These are phyloP conservation scores for Podilymbus podiceps DNA, from an alignment of 2,113 vertebrate species.

Conservation along the genomic window DNA sequence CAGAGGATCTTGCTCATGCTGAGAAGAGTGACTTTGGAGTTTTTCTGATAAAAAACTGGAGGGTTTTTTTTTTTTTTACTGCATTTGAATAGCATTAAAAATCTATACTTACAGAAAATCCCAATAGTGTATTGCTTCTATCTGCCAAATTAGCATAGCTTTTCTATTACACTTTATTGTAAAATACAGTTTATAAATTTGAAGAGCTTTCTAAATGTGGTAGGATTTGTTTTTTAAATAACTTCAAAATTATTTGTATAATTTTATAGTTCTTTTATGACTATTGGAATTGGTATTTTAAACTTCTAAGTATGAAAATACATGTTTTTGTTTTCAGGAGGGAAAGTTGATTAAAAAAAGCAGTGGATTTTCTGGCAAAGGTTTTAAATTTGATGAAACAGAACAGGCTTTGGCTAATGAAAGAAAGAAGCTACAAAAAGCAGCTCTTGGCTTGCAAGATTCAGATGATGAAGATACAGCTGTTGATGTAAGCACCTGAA, in stretches of 20 bases:
- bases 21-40: not conserved
- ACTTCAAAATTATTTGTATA: not conserved
- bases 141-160: not conserved
- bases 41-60: not conserved
- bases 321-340: conserved; percentile 76
- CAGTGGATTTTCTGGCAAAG: conserved; percentile 98
- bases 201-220: not conserved
- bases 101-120: not conserved
- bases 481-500: conserved; percentile 84
- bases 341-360: conserved; percentile 96
- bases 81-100: not conserved
- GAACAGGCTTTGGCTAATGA: conserved; percentile 97
- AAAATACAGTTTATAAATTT: not conserved
- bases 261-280: not conserved
- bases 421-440: conserved; percentile 96
- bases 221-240: not conserved
- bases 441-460: conserved; percentile 94
- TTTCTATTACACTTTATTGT: not conserved
- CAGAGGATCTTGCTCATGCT: not conserved
- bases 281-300: not conserved
- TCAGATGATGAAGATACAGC: conserved; percentile 97
- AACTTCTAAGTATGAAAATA: not conserved
- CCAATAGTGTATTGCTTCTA: not conserved
- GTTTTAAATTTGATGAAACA: conserved; percentile 98
- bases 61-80: not conserved